A percentile compares a stretch with the other conserved stretches of the same genome.
Evolutionary conservation across 92 coral and sea anemone genomes (phyloP).

Genomic region (Zoanthus sociatus): DNA sequence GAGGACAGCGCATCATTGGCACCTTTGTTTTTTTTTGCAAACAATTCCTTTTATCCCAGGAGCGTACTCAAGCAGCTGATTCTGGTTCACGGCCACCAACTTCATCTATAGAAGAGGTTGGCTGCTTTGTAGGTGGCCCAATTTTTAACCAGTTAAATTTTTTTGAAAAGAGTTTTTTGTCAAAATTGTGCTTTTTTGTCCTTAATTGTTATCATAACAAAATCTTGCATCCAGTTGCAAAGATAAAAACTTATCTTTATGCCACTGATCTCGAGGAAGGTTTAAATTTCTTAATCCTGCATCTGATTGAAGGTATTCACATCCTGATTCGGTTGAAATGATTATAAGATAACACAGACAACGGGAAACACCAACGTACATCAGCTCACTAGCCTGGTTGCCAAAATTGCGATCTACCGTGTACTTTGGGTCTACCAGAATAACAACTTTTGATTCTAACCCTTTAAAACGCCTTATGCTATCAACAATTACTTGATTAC

Average conservation of each 20-base stretch:
- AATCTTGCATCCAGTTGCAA: neutral
- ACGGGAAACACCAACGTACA: slow-evolving; percentile 65
- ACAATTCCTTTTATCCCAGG: neutral
- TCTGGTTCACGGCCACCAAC: neutral
- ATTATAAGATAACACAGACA: slow-evolving; percentile 62
- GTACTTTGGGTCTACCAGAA: slow-evolving; percentile 55
- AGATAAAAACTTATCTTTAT: no score
- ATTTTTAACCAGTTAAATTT: slow-evolving; percentile 16
- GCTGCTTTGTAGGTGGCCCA: slow-evolving; percentile 36
- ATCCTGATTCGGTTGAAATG: slow-evolving; percentile 18
- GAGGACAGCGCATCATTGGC: neutral
- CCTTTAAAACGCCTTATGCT: slow-evolving; percentile 73
- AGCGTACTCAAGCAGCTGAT: neutral
- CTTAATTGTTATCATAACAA: neutral
- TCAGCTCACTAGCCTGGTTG: slow-evolving; percentile 33
- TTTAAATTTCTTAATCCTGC: no score
- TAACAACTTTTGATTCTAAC: slow-evolving; percentile 67
- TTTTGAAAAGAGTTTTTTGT: neutral
- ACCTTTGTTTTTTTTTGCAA: neutral
- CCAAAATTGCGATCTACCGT: neutral
- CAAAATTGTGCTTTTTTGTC: neutral
- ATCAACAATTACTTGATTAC: slow-evolving; percentile 18
- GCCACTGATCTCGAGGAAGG: neutral
- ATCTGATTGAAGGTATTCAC: no score
- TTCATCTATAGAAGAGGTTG: neutral